Conservation (phyloP, 1,140 invertebrate species). For the Idris sp. region DNA sequence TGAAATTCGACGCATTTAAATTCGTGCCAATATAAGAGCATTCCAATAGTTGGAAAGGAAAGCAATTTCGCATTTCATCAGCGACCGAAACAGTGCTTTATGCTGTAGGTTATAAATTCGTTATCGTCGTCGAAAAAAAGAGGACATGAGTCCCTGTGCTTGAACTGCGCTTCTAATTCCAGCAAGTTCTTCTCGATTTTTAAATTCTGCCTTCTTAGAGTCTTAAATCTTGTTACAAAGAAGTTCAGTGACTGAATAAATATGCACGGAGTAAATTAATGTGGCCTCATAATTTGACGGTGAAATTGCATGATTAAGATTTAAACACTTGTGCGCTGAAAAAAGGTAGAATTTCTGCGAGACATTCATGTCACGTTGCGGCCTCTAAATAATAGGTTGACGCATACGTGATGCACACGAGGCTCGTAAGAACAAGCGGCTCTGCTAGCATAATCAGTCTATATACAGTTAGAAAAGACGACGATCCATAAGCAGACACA, state of each 20-base stretch:
- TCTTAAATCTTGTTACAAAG: no score
- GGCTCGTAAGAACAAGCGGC: constrained; percentile 5
- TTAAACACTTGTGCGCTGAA: constrained; percentile 18
- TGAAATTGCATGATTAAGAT: constrained; percentile 32
- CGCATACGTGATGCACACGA: constrained; percentile 37
- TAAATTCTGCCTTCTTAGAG: no score
- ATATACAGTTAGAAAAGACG: no score
- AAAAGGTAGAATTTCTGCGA: constrained; percentile 42
- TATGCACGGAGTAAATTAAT: no score
- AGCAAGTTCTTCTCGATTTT: constrained; percentile 22
- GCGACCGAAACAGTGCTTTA: constrained; percentile 24
- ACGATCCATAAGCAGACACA: constrained; percentile 51
- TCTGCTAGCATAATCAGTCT: constrained; percentile 41
- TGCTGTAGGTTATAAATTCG: constrained; percentile 41
- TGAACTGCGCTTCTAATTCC: no score
- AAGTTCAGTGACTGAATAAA: no score
- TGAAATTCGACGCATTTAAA: constrained; percentile 54
- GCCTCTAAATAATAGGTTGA: constrained; percentile 54
- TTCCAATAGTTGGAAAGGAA: constrained; percentile 18
- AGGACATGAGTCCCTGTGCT: constrained; percentile 50
- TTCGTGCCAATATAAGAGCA: constrained; percentile 40
- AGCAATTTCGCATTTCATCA: constrained; percentile 39
- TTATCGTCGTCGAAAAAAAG: constrained; percentile 21
- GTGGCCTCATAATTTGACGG: constrained; percentile 22
- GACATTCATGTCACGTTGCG: constrained; percentile 61